Conservation (phyloP, 2,797 vertebrate species). For the Crax fasciolata region DNA sequence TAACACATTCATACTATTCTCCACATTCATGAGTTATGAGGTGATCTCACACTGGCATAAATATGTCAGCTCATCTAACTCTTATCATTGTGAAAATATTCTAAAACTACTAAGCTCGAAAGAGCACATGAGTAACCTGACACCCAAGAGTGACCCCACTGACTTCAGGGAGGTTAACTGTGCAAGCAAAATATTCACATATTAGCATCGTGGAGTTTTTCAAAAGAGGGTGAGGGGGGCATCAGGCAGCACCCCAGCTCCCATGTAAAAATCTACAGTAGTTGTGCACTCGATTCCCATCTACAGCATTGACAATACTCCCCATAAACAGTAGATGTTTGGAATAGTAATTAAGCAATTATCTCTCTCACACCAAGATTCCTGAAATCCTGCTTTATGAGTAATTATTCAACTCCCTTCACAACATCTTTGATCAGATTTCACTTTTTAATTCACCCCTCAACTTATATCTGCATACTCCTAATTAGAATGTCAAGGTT, state of each 20-base stretch:
- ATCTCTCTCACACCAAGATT: not conserved
- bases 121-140: conserved; percentile 53
- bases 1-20: conserved; percentile 66
- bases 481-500: not conserved
- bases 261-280: not conserved
- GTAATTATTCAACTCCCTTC: not conserved
- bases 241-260: not conserved
- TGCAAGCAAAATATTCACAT: conserved; percentile 48
- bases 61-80: conserved; percentile 75
- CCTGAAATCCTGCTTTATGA: not conserved
- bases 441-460: not conserved
- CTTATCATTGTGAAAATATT: conserved; percentile 79
- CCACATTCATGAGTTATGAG: conserved; percentile 75
- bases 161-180: conserved; percentile 52
- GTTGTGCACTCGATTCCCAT: not conserved
- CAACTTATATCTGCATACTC: not conserved
- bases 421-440: conserved; percentile 42
- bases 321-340: not conserved
- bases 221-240: not conserved
- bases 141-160: conserved; percentile 38
- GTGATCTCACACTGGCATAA: conserved; percentile 76
- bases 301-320: conserved; percentile 23
- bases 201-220: not conserved
- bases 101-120: conserved; percentile 62
- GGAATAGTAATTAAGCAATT: not conserved